Conservation (phyloP, 2,797 vertebrate species). For the Orestias chungarensis region DNA sequence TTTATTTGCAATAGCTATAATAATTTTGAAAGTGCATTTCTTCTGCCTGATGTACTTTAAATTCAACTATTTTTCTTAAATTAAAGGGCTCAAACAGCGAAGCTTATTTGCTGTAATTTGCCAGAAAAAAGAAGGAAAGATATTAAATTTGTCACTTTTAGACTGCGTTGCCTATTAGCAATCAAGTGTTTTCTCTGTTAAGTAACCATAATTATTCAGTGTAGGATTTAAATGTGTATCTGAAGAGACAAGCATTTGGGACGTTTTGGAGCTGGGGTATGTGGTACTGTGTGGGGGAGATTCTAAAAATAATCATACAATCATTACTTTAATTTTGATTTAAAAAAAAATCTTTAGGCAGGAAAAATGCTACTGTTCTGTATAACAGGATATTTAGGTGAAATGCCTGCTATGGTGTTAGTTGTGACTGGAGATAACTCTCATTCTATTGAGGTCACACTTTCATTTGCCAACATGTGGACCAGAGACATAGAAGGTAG, state of each 20-base stretch:
- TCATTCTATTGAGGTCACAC: slow-evolving; percentile 53
- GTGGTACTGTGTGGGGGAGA: slow-evolving; percentile 22
- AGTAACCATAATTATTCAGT: slow-evolving; percentile 15
- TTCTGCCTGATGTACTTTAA: not conserved
- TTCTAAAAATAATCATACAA: slow-evolving; percentile 15
- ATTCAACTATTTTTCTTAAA: slow-evolving; percentile 7
- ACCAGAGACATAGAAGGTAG: slow-evolving; percentile 41
- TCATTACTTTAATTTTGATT: slow-evolving; percentile 24
- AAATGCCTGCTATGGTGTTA: slow-evolving; percentile 56
- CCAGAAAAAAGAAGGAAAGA: slow-evolving; percentile 12
- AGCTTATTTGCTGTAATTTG: slow-evolving; percentile 9
- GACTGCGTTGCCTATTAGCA: slow-evolving; percentile 16
- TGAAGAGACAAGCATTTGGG: slow-evolving; percentile 24
- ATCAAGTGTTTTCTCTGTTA: slow-evolving; percentile 11
- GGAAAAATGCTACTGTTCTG: not conserved
- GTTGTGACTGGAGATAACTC: slow-evolving; percentile 41
- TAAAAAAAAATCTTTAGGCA: slow-evolving; percentile 22
- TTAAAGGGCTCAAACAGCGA: slow-evolving; percentile 15
- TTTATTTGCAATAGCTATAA: slow-evolving; percentile 15
- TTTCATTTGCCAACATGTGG: slow-evolving; percentile 63
- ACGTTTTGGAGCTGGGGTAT: slow-evolving; percentile 14
- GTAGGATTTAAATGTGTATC: slow-evolving; percentile 24
- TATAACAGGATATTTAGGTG: slow-evolving; percentile 43
- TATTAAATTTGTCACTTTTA: slow-evolving; percentile 23
- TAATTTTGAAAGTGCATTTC: slow-evolving; percentile 16